Evolutionary conservation across 1,140 invertebrate species (phyloP).

Genomic region (Belonocnema kinseyi): DNA sequence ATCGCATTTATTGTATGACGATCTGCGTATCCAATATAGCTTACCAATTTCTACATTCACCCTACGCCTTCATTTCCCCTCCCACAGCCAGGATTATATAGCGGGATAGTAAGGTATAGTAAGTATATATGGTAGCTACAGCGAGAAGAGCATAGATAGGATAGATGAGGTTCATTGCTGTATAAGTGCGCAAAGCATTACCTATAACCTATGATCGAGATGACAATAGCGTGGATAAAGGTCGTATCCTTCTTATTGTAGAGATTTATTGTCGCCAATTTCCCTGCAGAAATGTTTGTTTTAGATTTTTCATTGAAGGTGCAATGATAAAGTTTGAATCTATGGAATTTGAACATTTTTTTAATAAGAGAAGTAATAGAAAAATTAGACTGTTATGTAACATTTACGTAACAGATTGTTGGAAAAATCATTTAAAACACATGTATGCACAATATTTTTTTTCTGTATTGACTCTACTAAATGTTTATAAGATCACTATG

Average conservation of each 20-base stretch:
- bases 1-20: constrained; percentile 71
- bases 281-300: not conserved
- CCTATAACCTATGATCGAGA: constrained; percentile 7
- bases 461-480: no score
- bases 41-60: constrained; percentile 41
- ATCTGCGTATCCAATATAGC: constrained; percentile 47
- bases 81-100: constrained; percentile 13
- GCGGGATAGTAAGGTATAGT: not conserved
- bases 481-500: no score
- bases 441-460: no score
- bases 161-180: no score
- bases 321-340: no score
- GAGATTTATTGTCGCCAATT: not conserved
- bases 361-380: no score
- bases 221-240: not conserved
- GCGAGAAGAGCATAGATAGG: not conserved
- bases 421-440: no score
- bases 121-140: not conserved
- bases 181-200: no score
- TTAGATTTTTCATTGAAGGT: not conserved
- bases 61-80: constrained; percentile 34
- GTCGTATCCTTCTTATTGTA: not conserved
- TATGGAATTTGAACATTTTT: no score
- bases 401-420: no score
- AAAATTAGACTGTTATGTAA: no score